Base-by-base conservation (phyloP, 2,113 vertebrate genomes). In the Pampusana beccarii region DNA sequence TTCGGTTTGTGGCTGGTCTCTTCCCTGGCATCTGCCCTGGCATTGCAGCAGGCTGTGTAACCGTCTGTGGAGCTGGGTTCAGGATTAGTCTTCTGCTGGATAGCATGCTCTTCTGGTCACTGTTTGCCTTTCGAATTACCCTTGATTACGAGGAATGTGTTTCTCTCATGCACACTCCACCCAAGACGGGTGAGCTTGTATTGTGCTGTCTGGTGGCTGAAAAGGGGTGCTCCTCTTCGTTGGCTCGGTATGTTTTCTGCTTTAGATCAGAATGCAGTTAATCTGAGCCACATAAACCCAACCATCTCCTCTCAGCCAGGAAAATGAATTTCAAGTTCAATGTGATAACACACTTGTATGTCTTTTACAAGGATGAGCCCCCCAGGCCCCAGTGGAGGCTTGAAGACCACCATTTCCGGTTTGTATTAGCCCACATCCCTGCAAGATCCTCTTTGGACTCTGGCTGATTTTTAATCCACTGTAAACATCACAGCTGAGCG, bases 11-110 rank as follows among this genome's bases (percentile, higher is more conserved):
- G 97, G 96, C 97, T 97, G 96, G 97, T 97, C 98, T 98, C 97
- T 97, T 98, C 97, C 97, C 96, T 98, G 98, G 98, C 98, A 98
- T 98, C 98, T 98, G 98, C 98, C 98, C 98, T 98, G 98, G 97
- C 98, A 97, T 96, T 98, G 97, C 96, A 97, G 98, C 98, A 98
- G 98, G 94, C 98, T 98, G 98, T 96, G 96, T 97, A 95, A 95
- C 97, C 93, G 97, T 98, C 98, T 98, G 98, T 98, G 98, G 97
- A 97, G 96, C 57, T 97, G 97, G 98, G 97, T 97, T 98, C 97
- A 93, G 98, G 97, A 98, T 98, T 98, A 98, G 97, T 98, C 97
- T 98, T 98, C 98, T 97, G 95, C 97, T 98, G 97, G 97, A 97
- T 98, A 97, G 91, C 82, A 89, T 93, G 94, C 96, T 96, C 94